Base-by-base conservation (phyloP, 2,888 invertebrate genomes). In the Hemistola chrysoprasaria region DNA sequence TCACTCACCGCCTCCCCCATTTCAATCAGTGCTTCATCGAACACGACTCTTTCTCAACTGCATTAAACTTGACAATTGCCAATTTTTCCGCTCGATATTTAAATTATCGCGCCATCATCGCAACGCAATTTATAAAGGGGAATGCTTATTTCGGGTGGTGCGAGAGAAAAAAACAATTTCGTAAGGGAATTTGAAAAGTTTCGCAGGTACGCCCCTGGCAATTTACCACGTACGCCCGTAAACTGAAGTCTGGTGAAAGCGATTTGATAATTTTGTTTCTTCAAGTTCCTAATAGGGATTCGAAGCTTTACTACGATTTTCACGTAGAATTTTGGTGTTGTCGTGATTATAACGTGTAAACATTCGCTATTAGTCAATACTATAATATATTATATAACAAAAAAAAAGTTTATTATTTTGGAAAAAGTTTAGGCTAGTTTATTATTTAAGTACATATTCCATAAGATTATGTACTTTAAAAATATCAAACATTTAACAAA, bases 31-130 rank as follows among this genome's bases (percentile, higher is more conserved):
- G 10, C 22, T 16, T 6, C 21, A 9, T 27, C 32, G 21, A 23
- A 33, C 11, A 9, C 30, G 11, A 33, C 34, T 32, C 31, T 26
- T 28, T 34, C 27, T 38, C 35, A 50, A 55, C 44, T 45, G 47
- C 47, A 50, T 53, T 50, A 54, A 65, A 68, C 60, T 68, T 68
- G 68, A 59, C 66, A 68, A 68, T 68, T 65, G 64, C 31, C 69
- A 62, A 68, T 68, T 68, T 65, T 60, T 52, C 54, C 57, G 61
- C 61, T 58, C 55, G 60, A 65, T 68, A 64, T 62, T 62, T 61
- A 68, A 68, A 63, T 68, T 68, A 62, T 53, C 53, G 62, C 47
- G 46, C 50, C 54, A 54, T 61, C 56, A 57, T 52, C 59, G 59
- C 56, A 48, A 51, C 56, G 59, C 55, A 62, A 67, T 67, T 65